A percentile compares a stretch with the other conserved stretches of the same genome.
Evolutionary conservation across 2,113 vertebrate genomes (phyloP).

Genomic region (Synodontis membranacea): DNA sequence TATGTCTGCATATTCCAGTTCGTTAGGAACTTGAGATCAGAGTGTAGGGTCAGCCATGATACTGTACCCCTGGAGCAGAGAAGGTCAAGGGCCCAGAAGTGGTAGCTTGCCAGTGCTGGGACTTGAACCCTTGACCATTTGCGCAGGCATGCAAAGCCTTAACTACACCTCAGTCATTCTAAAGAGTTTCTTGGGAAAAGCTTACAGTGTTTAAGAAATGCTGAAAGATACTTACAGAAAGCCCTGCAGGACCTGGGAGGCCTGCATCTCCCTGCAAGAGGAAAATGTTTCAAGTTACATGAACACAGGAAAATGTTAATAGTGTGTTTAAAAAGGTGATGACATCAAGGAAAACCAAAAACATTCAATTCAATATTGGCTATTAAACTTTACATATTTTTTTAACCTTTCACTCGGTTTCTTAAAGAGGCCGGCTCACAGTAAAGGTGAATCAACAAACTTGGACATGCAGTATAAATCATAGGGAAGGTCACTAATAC

Average conservation of each 20-base stretch:
- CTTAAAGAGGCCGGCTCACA: too few species aligned
- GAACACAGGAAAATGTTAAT: not conserved
- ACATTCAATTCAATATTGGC: not conserved
- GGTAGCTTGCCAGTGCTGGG: too few species aligned
- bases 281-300: constrained; percentile 23
- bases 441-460: constrained; percentile 48
- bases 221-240: constrained; percentile 65
- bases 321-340: not conserved
- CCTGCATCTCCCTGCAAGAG: constrained; percentile 68
- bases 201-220: constrained; percentile 45
- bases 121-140: too few species aligned
- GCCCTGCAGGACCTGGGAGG: constrained; percentile 59
- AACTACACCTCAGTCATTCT: not conserved
- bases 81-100: too few species aligned
- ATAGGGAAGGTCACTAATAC: constrained; percentile 60
- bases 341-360: not conserved
- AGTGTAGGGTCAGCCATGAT: too few species aligned
- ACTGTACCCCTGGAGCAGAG: too few species aligned
- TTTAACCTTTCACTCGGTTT: not conserved
- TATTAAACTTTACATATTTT: not conserved
- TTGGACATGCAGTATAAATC: too few species aligned
- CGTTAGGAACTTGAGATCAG: too few species aligned
- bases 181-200: not conserved
- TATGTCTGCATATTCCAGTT: too few species aligned
- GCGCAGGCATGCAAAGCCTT: too few species aligned